Evolutionary conservation across 2,797 vertebrate genomes (phyloP).

Genomic region (Mormyrops boulengeri): DNA sequence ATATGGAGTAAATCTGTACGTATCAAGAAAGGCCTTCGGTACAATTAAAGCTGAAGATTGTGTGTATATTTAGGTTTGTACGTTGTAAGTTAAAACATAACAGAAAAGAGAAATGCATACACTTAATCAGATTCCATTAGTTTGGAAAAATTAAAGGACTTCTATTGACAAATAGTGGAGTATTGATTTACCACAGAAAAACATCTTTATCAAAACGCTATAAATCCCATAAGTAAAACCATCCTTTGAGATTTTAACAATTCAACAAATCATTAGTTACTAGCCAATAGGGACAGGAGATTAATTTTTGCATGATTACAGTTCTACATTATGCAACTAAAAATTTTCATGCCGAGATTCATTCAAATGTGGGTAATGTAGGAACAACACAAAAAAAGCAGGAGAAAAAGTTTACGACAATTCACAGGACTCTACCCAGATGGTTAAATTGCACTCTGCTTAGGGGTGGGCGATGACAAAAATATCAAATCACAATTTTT

Average conservation of each 20-base stretch:
- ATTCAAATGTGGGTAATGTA: neutral
- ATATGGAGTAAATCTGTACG: no score
- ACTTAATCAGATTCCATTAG: no score
- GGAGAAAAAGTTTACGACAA: neutral
- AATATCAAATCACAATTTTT: neutral
- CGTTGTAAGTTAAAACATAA: no score
- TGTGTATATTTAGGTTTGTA: no score
- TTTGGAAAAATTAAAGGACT: neutral
- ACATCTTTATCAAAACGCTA: neutral
- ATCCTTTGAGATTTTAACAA: neutral
- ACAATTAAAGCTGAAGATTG: no score
- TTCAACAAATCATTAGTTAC: neutral
- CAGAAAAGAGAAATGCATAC: no score
- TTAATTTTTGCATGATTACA: neutral
- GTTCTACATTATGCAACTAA: neutral
- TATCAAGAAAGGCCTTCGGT: no score
- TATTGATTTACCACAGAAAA: neutral
- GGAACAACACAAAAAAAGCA: neutral
- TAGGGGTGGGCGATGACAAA: neutral
- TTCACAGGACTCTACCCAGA: neutral
- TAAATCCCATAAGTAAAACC: neutral
- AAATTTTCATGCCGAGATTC: neutral
- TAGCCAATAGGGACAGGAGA: neutral
- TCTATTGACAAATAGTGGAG: neutral
- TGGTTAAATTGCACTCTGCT: neutral